Base-by-base conservation (phyloP, 2,888 invertebrate species). In the Caenorhabditis imperialis region DNA sequence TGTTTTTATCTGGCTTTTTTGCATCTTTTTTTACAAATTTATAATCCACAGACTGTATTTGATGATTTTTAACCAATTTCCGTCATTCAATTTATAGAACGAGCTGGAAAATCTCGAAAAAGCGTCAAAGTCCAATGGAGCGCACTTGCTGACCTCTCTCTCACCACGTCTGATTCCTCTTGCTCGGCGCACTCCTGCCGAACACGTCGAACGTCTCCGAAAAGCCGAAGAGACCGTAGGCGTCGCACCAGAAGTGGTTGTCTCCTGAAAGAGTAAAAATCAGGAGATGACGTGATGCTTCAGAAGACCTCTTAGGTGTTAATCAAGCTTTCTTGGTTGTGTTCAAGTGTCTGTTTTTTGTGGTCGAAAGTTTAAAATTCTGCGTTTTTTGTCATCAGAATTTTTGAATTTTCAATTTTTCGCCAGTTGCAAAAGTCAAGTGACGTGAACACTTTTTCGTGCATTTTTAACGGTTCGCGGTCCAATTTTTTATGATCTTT, bases 181-280 rank as follows among this genome's bases (percentile, higher is more conserved):
- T 20, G 23, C 54, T 73, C 18, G 82, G 77, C 12, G 82, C 78
- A 44, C 54, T 62, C 62, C 78, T 57, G 10, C 82, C 82, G 45
- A 77, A 82, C 23, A 79, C 80, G 57, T 82, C 82, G 23, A 80
- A 80, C 10, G 74, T 54, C 48, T 77, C 73, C 42, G 48, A 61
- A 37, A 80, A 78, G 12, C 73, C 77, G 65, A 77, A 77, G 3
- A 82, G 71, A 10, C 78, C 82, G 42, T 82, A 80, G 20, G 70
- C 80, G 50, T 82, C 82, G 61, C 82, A 82, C 82, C 82, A 82
- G 47, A 80, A 80, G 57, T 81, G 79, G 37, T 37, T 42, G 63
- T 81, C 76, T 42, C 77, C 81, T 81, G 63, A 33, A 80, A 53
- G 16, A 25, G 33, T 3, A 12, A 0, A 35, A 23, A 42, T 27